Base-by-base conservation (phyloP, 2,888 invertebrate species). In the Branchipolynoe longqiensis region DNA sequence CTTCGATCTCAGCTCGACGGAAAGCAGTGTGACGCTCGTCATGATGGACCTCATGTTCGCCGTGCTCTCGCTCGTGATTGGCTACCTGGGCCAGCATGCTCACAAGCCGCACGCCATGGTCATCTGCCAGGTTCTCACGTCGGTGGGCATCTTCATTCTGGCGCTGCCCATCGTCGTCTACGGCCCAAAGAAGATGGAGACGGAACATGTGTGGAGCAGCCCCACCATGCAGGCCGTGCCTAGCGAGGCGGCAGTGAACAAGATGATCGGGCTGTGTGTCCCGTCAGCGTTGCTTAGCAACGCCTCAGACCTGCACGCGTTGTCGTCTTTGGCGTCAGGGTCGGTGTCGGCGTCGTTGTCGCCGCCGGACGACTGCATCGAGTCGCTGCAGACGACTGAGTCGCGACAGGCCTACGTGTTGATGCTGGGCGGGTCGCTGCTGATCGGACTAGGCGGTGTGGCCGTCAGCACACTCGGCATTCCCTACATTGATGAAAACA, bases 401-500 rank as follows among this genome's bases (percentile, higher is more conserved):
- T 40, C 48, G 6, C 28, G 41, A 12, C 31, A 33, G 41, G 84
- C 84, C 0, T 84, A 64, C 31, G 38, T n/a, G 3, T 38, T 84
- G 8, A n/a, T 84, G 1, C 62, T 69, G 1, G 28, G 41, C 33
- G 64, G 62, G 4, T 69, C 64, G 0, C 31, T 89, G 31, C 82
- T 88, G 22, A 73, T 36, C 25, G 89, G 89, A 18, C 36, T 89
- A 0, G 89, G 88, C 3, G 81, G 85, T 6, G 85, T 86, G 28
- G 87, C 85, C 33, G 88, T 91, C 87, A 90, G 90, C 82, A 90
- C 90, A 0, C 89, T 92, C 8, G 91, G 91, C 0, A 89, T 91
- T 8, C 90, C 90, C 28, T 92, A 91, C 86, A 88, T 92, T 1
- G 91, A 92, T 58, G 92, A 92, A 62, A 91, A 92, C 83, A 89